Evolutionary conservation across 2,888 invertebrate genomes (phyloP), one percentile per base, ranked within the genome.

Genomic region (Andrena minutula): DNA sequence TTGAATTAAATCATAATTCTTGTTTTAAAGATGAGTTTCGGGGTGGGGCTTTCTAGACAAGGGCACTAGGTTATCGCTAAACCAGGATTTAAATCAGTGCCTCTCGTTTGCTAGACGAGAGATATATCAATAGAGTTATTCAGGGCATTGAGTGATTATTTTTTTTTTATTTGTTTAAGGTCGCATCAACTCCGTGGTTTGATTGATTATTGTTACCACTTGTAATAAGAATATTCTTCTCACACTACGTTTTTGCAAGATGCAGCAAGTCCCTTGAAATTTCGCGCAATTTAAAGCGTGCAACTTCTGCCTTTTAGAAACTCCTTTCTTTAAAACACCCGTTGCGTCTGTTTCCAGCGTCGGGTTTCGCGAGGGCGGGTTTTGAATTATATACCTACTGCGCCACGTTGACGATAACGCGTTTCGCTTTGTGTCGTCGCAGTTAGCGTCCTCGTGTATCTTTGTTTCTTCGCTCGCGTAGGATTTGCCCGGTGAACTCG

Each of bases 341-440:
- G 3, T 8, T n/a, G 49, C 35, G 20, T 10, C 35, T 75, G 41
- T 51, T 69, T 49, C 47, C 20, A 63, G 53, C 61, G 49, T 70
- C 53, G 51, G 51, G 61, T 16, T 66, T 61, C 23, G 10, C n/a
- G 61, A 60, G 32, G 23, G 30, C 12, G 53, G 3, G 32, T 49
- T 51, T 60, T 65, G 58, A 74, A 61, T 76, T 75, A 73, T 76
- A 64, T 28, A 73, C 28, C 23, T 5, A 28, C 7, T 41, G 28
- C 12, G 4, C 12, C 56, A 20, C 20, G n/a, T n/a, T 60, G 75
- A 60, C 30, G 75, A 78, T 78, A 75, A 66, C 51, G 41, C 66
- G 26, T 75, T 58, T 32, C 35, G 49, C 32, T 58, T 58, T 32
- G 28, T 66, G 60, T 61, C 60, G 49, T 64, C 47, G 58, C 58